Percentiles rank a stretch among this genome's conserved stretches.
Conservation (phyloP, 2,888 invertebrate species). For the Archips crataeganus region DNA sequence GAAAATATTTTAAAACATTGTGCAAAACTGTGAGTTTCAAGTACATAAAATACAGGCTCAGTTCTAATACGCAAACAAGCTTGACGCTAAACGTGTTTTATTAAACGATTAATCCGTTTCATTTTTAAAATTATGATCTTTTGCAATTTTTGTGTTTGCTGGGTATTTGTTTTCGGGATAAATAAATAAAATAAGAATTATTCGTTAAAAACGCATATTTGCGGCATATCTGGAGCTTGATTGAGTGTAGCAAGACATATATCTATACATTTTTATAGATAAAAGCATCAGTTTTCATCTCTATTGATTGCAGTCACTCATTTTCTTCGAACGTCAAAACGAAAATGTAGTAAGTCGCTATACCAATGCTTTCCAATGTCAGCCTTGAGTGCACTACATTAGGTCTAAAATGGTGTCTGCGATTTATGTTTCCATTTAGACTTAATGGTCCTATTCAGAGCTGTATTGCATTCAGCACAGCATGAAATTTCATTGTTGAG, state of each 20-base stretch:
- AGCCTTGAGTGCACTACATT: background rate
- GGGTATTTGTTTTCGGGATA: background rate
- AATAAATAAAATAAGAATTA: no score
- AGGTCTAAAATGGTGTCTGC: background rate
- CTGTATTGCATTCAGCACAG: constrained; percentile 1
- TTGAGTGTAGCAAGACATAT: no score
- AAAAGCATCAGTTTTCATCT: background rate
- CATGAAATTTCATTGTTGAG: constrained; percentile 3
- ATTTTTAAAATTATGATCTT: background rate
- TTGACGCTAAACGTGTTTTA: background rate
- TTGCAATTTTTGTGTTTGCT: background rate
- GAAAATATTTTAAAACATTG: no score
- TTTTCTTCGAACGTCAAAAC: background rate
- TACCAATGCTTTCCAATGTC: background rate
- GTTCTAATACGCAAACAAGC: background rate
- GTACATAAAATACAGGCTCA: background rate
- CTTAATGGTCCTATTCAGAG: constrained; percentile 3
- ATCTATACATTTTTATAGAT: background rate
- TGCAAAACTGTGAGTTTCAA: background rate
- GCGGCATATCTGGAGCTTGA: no score
- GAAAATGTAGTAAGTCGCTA: background rate
- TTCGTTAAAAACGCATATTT: no score
- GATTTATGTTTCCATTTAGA: background rate
- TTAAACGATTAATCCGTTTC: background rate
- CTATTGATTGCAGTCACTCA: background rate